Evolutionary conservation across 2,113 vertebrate genomes (phyloP), one percentile per base, ranked within the genome.

Genomic region (Rutilus rutilus): DNA sequence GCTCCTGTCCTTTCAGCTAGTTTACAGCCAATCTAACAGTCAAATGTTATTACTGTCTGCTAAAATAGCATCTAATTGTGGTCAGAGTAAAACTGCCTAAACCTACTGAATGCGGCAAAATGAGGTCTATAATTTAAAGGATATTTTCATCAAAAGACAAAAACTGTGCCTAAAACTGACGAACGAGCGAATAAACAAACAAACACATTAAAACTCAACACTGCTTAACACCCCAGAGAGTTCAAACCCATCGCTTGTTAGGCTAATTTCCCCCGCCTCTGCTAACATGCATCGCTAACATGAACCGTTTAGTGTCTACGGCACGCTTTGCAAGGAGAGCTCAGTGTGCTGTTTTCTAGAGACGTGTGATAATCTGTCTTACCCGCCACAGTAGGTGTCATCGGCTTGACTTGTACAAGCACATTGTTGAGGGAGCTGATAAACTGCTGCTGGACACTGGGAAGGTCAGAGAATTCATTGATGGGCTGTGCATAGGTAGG

Each of bases 401-500:
- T 6, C 2, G 45, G 45, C 10, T 33, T 54, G 11, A 65, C 73
- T 5, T 76, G 6, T 8, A n/a, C 12, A 57, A 69, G 59, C 36
- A 27, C 86, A 42, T 8, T 69, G 73, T 76, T 77, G 59, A 87
- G 25, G 12, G 73, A 83, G 45, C 45, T 21, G 47, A 67, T 25
- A 83, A 87, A 83, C 36, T 57, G 86, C 36, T 83, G 60, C 47
- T 78, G 86, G 71, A 83, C 80, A 77, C 80, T 69, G 33, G 47
- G 79, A 42, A 87, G 60, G 17, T 87, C 73, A 59, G 86, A 83
- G 62, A 83, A 82, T 7, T 87, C 74, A 71, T 74, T 54, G 82
- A 87, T 27, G 10, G 86, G 57, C 33, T 83, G 86, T 77, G 62
- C 36, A 71, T 67, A 83, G 15, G 47, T 17, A 10, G 73, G 30